These are phyloP conservation scores for Cephus sareptanus DNA, from an alignment of 2,888 invertebrate genomes.

Conservation along the genomic window DNA sequence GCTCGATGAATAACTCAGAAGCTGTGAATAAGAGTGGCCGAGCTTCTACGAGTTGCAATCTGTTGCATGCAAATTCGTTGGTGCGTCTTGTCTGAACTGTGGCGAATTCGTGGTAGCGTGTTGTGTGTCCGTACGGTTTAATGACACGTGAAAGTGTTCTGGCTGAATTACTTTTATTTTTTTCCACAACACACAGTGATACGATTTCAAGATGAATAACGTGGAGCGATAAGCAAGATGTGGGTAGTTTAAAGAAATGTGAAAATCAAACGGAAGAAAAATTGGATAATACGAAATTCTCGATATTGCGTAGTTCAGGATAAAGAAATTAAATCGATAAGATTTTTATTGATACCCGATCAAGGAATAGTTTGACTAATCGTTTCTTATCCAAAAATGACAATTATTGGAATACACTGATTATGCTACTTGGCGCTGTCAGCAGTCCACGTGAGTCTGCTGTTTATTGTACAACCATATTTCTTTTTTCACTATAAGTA, in stretches of 20 bases:
- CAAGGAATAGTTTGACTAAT: background rate
- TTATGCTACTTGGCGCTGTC: background rate
- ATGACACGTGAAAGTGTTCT: background rate
- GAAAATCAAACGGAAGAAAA: background rate
- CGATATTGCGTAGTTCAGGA: background rate
- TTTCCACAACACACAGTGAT: background rate
- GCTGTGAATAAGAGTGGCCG: constrained; percentile 16
- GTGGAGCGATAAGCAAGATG: background rate
- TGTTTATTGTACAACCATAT: background rate
- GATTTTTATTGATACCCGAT: background rate
- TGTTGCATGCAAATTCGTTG: constrained; percentile 35
- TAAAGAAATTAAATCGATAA: background rate
- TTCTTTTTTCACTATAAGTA: background rate
- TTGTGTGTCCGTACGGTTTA: background rate
- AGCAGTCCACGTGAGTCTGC: background rate
- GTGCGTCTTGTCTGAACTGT: background rate
- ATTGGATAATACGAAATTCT: background rate
- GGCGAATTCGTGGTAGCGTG: background rate
- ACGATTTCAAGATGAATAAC: background rate
- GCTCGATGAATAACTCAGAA: constrained; percentile 55
- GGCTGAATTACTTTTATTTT: background rate
- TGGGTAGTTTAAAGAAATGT: background rate
- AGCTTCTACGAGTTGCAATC: constrained; percentile 33
- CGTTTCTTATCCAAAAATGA: background rate
- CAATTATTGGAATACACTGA: background rate